Evolutionary conservation across 30 jellyfish, hydroid and myxozoan genomes (phyloP).

Genomic region (Hydractinia echinata): DNA sequence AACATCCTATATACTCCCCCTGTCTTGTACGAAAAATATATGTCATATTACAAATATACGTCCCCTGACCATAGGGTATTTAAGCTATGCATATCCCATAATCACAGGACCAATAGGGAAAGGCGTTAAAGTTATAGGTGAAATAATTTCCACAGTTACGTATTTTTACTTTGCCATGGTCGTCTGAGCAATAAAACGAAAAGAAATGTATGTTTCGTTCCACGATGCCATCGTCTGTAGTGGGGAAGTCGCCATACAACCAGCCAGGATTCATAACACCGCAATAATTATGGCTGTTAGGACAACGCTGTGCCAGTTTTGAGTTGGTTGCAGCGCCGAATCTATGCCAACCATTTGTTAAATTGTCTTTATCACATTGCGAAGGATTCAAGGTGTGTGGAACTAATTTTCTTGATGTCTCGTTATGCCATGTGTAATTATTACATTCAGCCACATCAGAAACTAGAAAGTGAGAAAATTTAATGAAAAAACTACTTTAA

Average conservation of each 20-base stretch:
- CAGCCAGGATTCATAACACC: conserved; percentile 23
- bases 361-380: not conserved
- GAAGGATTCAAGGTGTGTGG: not conserved
- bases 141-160: conserved; percentile 6
- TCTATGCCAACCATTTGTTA: conserved; percentile 9
- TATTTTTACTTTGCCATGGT: conserved; percentile 3
- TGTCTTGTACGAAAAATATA: too few relatives aligned
- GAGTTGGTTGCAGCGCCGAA: conserved; percentile 21
- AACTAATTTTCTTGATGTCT: not conserved
- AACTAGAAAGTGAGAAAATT: not conserved
- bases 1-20: too few relatives aligned
- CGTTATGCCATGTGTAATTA: not conserved
- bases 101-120: conserved; percentile 15
- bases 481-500: too few relatives aligned
- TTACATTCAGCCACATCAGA: conserved; percentile 4
- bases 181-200: conserved; percentile 14
- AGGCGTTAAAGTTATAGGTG: not conserved
- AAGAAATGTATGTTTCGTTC: conserved; percentile 12
- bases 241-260: not conserved
- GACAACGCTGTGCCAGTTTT: conserved; percentile 5
- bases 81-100: conserved; percentile 15
- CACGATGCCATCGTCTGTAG: not conserved
- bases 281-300: not conserved
- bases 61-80: not conserved
- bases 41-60: too few relatives aligned